Evolutionary conservation across 2,113 vertebrate genomes (phyloP).

Genomic region (Cacatua alba): DNA sequence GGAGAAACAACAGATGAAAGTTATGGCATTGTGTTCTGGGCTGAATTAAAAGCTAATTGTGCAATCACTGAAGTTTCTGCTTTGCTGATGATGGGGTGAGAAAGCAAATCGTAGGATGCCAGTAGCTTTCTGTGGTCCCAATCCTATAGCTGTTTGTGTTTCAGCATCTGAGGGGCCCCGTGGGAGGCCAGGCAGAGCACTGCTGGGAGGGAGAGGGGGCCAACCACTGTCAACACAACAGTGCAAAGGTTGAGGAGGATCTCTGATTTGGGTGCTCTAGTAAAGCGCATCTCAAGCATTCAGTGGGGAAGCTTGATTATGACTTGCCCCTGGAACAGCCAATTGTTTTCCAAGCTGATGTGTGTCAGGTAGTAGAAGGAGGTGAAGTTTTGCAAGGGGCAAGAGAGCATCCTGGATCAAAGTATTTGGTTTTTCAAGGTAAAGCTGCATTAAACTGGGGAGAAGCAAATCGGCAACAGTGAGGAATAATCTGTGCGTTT

Average conservation of each 20-base stretch:
- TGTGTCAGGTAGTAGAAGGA: background rate
- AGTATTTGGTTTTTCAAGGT: background rate
- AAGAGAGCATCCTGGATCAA: background rate
- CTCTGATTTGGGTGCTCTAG: background rate
- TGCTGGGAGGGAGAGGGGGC: background rate
- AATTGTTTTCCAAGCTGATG: background rate
- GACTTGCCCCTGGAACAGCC: background rate
- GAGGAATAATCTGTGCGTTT: conserved; percentile 16
- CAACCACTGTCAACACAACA: background rate
- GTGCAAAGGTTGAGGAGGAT: background rate
- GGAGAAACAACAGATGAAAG: background rate
- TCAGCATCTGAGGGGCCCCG: background rate
- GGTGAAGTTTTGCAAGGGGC: background rate
- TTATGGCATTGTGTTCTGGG: background rate
- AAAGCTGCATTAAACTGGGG: background rate
- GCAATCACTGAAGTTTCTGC: background rate
- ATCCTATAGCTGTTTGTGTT: background rate
- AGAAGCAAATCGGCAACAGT: background rate
- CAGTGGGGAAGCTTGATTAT: background rate
- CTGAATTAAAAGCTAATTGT: background rate
- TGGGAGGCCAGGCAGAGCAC: background rate
- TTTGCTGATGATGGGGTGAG: background rate
- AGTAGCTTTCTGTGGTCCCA: background rate
- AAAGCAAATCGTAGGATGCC: background rate
- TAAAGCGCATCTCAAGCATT: background rate